These are phyloP conservation scores for Cremastinae sp. DNA, from an alignment of 2,888 invertebrate species.

Conservation along the genomic window DNA sequence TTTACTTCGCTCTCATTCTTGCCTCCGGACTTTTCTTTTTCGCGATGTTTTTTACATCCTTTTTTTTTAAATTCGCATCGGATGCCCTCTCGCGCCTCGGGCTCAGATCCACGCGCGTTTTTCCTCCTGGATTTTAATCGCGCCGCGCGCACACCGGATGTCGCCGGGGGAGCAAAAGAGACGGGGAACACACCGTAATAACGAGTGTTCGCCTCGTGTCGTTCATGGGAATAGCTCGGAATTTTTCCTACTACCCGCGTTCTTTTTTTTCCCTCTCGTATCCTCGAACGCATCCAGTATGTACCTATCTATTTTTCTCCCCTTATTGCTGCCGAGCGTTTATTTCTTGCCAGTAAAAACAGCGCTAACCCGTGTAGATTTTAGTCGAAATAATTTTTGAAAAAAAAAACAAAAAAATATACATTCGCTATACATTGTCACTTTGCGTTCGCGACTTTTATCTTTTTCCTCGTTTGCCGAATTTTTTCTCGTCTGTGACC, in stretches of 20 bases:
- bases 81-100: constrained; percentile 58
- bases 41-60: constrained; percentile 32
- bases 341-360: constrained; percentile 9
- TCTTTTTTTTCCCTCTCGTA: neutral
- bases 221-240: constrained; percentile 34
- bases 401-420: too few species aligned
- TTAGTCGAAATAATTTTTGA: constrained; percentile 25
- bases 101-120: constrained; percentile 50
- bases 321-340: neutral
- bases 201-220: constrained; percentile 48
- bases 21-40: constrained; percentile 37
- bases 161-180: constrained; percentile 25
- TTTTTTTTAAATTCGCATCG: constrained; percentile 44
- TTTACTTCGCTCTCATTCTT: constrained; percentile 48
- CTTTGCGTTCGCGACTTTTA: neutral
- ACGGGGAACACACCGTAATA: constrained; percentile 38
- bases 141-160: constrained; percentile 37
- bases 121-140: constrained; percentile 59
- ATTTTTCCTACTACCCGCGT: constrained; percentile 20
- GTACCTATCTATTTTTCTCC: neutral
- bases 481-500: neutral
- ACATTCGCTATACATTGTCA: constrained; percentile 20
- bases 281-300: neutral
- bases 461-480: neutral
- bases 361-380: neutral